Percentiles rank a stretch among this genome's conserved stretches.
Conservation (phyloP, 2,888 invertebrate genomes). For the Macrostomum cliftonense region DNA sequence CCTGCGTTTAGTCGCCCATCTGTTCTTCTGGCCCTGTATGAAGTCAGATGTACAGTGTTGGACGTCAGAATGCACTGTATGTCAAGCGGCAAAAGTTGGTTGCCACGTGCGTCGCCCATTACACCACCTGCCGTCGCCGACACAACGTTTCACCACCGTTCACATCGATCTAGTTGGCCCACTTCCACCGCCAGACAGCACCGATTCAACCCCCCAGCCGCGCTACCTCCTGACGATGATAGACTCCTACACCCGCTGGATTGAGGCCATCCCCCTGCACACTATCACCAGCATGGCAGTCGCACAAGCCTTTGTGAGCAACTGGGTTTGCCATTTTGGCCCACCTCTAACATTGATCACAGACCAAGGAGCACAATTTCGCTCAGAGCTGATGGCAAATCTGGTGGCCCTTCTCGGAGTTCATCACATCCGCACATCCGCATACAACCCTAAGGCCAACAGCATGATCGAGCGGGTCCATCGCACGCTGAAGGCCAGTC, state of each 20-base stretch:
- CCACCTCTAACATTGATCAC: constrained; percentile 23
- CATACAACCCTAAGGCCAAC: constrained; percentile 21
- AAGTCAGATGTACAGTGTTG: too few species aligned
- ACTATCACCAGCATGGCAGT: constrained; percentile 18
- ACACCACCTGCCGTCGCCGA: too few species aligned
- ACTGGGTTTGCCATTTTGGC: constrained; percentile 34
- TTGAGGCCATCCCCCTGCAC: constrained; percentile 8
- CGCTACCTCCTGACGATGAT: constrained; percentile 19
- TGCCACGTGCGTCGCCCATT: too few species aligned
- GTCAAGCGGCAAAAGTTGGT: too few species aligned
- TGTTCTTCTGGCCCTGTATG: too few species aligned
- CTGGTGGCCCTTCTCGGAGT: constrained; percentile 3
- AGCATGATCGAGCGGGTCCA: constrained; percentile 36
- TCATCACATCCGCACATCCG: constrained; percentile 1
- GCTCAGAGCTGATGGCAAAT: constrained; percentile 13
- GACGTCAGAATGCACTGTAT: too few species aligned
- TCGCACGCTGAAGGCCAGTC: constrained; percentile 31
- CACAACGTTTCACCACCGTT: constrained; percentile 11
- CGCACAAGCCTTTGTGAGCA: constrained; percentile 22
- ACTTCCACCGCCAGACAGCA: constrained; percentile 16
- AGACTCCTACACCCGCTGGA: constrained; percentile 17
- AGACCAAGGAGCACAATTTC: constrained; percentile 22
- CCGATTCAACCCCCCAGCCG: neutral
- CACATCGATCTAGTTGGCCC: constrained; percentile 39
- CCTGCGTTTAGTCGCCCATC: too few species aligned